Base-by-base conservation (phyloP, 2,113 vertebrate species). In the Chaetura pelagica region DNA sequence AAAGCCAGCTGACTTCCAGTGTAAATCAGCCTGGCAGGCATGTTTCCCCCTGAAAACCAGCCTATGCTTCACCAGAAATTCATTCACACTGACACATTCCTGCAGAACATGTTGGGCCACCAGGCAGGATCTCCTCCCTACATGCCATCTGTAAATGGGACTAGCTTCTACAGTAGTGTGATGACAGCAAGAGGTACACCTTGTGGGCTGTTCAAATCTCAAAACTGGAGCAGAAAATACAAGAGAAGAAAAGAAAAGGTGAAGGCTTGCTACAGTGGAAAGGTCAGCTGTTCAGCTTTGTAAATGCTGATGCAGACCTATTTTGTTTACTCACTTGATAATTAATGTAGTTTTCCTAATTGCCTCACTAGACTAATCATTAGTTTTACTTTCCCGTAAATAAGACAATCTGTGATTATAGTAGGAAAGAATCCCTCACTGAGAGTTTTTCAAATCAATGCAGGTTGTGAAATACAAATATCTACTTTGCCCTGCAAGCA, bases 311-410 rank as follows among this genome's bases (percentile, higher is more conserved):
- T 71, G 46, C 66, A 93, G 78, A 85, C 27, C 30, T 78, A 14
- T 92, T 94, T 84, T 84, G 61, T 81, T 94, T 93, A 78, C 87
- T 71, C 62, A 44, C 34, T 79, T 87, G 88, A 59, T 89, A 87
- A 96, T 95, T 74, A 89, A 80, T 77, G 46, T 34, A 55, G 52
- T 90, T 95, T 87, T 79, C 75, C 52, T 61, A 59, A 69, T 77
- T 84, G 71, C 71, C 62, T 95, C 46, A 26, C 64, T 34, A 85
- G 87, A 69, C 54, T 93, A 90, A 93, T 87, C 55, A 82, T 77
- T 87, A 68, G 26, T 89, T 96, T 90, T 94, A 58, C 54, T 55
- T 72, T 32, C 48, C 51, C 89, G 71, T 57, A 92, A 90, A 91
- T 87, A 89, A 79, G 35, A 68, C 61, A 67, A 52, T 87, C 84